phyloP scores from a whole-genome alignment of 2,113 vertebrate species.

The Dascyllus trimaculatus region DNA sequence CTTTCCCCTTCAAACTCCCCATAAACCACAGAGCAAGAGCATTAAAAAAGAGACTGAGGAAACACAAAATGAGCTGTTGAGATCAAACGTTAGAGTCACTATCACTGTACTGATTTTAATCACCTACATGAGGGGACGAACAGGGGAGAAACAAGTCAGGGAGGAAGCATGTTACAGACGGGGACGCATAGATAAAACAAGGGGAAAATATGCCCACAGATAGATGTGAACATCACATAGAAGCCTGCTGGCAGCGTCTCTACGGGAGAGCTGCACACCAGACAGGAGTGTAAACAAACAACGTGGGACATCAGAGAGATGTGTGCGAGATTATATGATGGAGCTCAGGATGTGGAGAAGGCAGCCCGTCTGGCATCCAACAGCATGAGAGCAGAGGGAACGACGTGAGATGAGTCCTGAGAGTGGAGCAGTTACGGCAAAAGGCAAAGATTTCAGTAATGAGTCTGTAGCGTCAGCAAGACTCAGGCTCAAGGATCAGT shows the following conservation, averaged over 20 bases:
- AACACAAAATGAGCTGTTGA: background rate
- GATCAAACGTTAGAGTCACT: conserved; percentile 10
- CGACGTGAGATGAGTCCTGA: background rate
- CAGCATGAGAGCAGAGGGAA: background rate
- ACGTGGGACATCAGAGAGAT: conserved; percentile 65
- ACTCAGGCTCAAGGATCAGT: background rate
- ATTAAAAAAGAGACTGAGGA: background rate
- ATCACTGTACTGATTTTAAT: conserved; percentile 8
- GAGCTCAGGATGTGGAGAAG: conserved; percentile 18
- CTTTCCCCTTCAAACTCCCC: conserved; percentile 16
- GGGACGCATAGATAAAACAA: conserved; percentile 11
- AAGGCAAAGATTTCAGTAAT: background rate
- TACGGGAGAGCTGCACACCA: conserved; percentile 33
- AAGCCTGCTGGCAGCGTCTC: conserved; percentile 42
- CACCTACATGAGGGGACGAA: conserved; percentile 13
- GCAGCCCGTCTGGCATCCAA: background rate
- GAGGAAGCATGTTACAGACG: background rate
- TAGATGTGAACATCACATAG: conserved; percentile 47
- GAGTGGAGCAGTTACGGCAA: background rate
- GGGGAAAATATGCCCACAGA: conserved; percentile 42
- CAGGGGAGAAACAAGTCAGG: background rate
- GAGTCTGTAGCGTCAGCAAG: too few species aligned
- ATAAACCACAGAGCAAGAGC: conserved; percentile 19
- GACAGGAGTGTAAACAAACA: conserved; percentile 65
- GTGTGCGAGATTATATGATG: conserved; percentile 35